These are phyloP conservation scores for Eremobia ochroleuca DNA, from an alignment of 2,888 invertebrate species.

Conservation along the genomic window DNA sequence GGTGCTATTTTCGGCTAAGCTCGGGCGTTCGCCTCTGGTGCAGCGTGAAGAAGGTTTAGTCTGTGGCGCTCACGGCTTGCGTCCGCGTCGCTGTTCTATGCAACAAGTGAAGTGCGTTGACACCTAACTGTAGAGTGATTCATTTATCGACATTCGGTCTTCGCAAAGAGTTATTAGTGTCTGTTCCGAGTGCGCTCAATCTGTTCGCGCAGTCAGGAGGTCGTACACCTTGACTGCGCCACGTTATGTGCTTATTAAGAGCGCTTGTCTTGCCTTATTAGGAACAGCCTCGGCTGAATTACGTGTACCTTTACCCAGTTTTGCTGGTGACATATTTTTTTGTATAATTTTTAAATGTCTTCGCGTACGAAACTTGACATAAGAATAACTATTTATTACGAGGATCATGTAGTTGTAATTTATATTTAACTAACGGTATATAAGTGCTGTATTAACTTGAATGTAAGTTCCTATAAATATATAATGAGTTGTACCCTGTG, in stretches of 20 bases:
- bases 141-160: slow-evolving; percentile 82
- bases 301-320: slow-evolving; percentile 87
- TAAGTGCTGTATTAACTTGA: slow-evolving; percentile 55
- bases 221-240: slow-evolving; percentile 87
- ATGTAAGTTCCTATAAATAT: slow-evolving; percentile 67
- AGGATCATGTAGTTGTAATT: slow-evolving; percentile 92
- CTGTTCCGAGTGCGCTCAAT: slow-evolving; percentile 85
- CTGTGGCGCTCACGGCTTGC: slow-evolving; percentile 81
- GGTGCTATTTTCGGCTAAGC: slow-evolving; percentile 88
- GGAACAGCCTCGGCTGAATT: slow-evolving; percentile 85
- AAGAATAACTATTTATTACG: slow-evolving; percentile 93
- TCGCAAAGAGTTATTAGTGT: slow-evolving; percentile 81
- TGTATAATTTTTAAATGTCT: slow-evolving; percentile 89
- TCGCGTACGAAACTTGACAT: slow-evolving; percentile 92
- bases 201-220: slow-evolving; percentile 76
- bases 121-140: slow-evolving; percentile 89
- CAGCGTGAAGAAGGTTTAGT: slow-evolving; percentile 83
- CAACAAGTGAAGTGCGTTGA: slow-evolving; percentile 89
- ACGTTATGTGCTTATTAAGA: slow-evolving; percentile 83
- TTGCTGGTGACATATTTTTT: slow-evolving; percentile 80
- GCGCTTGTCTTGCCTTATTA: slow-evolving; percentile 87
- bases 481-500: slow-evolving; percentile 66
- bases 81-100: slow-evolving; percentile 81
- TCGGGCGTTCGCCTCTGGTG: slow-evolving; percentile 87
- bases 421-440: slow-evolving; percentile 88